Conservation (phyloP, 2,888 invertebrate species). For the Chirona hameri region DNA sequence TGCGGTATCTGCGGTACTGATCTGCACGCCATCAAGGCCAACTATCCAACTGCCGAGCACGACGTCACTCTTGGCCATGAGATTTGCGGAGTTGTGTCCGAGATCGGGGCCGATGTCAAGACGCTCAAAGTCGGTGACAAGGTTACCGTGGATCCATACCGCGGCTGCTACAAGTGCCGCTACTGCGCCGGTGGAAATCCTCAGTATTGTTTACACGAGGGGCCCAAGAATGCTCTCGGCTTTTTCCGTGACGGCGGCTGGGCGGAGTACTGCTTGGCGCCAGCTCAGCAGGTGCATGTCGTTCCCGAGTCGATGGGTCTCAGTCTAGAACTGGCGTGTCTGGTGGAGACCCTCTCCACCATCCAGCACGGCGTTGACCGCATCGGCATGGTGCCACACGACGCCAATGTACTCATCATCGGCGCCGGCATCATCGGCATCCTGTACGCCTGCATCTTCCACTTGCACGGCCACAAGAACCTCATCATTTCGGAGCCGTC, state of each 20-base stretch:
- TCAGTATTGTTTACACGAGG: constrained; percentile 60
- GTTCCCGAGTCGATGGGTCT: constrained; percentile 57
- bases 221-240: constrained; percentile 61
- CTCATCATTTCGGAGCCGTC: constrained; percentile 68
- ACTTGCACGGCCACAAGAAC: constrained; percentile 64
- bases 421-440: constrained; percentile 72
- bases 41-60: constrained; percentile 41
- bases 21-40: constrained; percentile 65
- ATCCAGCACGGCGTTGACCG: constrained; percentile 65
- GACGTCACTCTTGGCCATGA: constrained; percentile 64
- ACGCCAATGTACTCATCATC: constrained; percentile 59
- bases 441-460: constrained; percentile 62
- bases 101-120: constrained; percentile 56
- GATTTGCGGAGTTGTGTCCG: constrained; percentile 60
- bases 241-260: constrained; percentile 65
- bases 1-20: constrained; percentile 70
- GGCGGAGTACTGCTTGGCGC: constrained; percentile 60
- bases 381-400: constrained; percentile 59
- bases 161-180: constrained; percentile 60
- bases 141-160: constrained; percentile 64
- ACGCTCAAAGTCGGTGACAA: constrained; percentile 61
- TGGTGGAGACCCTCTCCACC: constrained; percentile 67
- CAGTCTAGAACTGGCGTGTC: constrained; percentile 52
- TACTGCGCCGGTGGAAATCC: constrained; percentile 61
- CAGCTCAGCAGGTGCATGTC: constrained; percentile 59